Evolutionary conservation across 2,888 invertebrate species (phyloP).

Genomic region (Ferdinandea cuprea): DNA sequence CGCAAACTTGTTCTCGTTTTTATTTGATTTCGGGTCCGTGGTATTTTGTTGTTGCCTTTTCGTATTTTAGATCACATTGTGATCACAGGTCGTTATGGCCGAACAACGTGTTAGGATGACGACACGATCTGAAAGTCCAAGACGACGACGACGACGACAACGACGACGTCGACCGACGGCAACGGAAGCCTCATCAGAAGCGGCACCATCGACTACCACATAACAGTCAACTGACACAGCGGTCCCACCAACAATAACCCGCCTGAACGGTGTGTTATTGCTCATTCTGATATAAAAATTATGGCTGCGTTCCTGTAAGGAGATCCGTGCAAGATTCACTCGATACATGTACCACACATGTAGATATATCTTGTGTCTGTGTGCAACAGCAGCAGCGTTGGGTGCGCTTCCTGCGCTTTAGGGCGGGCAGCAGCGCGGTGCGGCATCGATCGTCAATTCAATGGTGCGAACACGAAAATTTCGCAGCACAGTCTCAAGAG

Average conservation of each 20-base stretch:
- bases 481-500: conserved; percentile 58
- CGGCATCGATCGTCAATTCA: conserved; percentile 69
- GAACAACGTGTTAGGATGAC: conserved; percentile 72
- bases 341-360: conserved; percentile 5
- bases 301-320: conserved; percentile 49
- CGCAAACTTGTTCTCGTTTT: conserved; percentile 72
- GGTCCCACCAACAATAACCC: conserved; percentile 71
- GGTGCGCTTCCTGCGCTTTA: conserved; percentile 71
- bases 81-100: conserved; percentile 64
- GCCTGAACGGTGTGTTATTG: conserved; percentile 70
- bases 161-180: conserved; percentile 28
- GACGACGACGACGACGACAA: too few relatives aligned
- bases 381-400: conserved; percentile 23
- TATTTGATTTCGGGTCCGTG: conserved; percentile 63
- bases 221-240: conserved; percentile 72
- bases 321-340: conserved; percentile 21
- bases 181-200: conserved; percentile 74
- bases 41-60: conserved; percentile 54
- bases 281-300: conserved; percentile 73
- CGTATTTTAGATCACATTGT: conserved; percentile 11
- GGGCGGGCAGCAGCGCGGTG: conserved; percentile 50
- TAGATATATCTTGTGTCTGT: conserved; percentile 21
- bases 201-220: conserved; percentile 71
- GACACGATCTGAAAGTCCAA: conserved; percentile 72
- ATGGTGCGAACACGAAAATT: conserved; percentile 74